Base-by-base conservation (phyloP, 2,888 invertebrate genomes). In the Euphydryas editha region DNA sequence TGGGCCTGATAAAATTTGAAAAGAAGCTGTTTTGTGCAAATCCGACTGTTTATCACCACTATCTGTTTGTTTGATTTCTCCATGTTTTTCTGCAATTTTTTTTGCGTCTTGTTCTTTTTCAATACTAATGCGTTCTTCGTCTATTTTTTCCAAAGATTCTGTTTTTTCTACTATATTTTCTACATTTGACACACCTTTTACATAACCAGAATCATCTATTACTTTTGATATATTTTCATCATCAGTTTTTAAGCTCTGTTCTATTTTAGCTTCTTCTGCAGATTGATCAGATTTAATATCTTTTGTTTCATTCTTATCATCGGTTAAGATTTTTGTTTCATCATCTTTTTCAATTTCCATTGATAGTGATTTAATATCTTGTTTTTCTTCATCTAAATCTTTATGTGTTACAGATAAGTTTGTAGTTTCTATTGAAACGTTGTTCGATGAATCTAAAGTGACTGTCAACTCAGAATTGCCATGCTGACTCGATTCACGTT, bases 391-490 rank as follows among this genome's bases (percentile, higher is more conserved):
- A 62, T 71, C 78, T 67, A 82, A 68, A 72, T 87, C 84, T 78
- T 85, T 88, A 70, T 90, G 88, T 6, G 81, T 81, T 10, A 92
- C 81, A 21, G 84, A 81, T 66, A 91, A 77, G 78, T 91, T 93
- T 18, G 86, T 75, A 63, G 89, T 81, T 81, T 88, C 89, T 61
- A 92, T 90, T 7, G 91, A 91, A 18, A 92, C 90, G 64, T 91
- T 93, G 62, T 93, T 92, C 57, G 83, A 82, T 17, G 90, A 87
- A 81, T 92, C 92, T 47, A 92, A 80, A 46, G 83, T 91, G 11
- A 92, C 87, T 36, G 85, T 92, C 73, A 92, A 76, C 81, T 92
- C 92, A 37, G 92, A 87, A 77, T 83, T 90, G 17, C 88, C 90
- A 62, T 87, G 86, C 73, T 91, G 81, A 74, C 83, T 86, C 11